Base-by-base conservation (phyloP, 2,797 vertebrate genomes). In the Lepus townsendii region DNA sequence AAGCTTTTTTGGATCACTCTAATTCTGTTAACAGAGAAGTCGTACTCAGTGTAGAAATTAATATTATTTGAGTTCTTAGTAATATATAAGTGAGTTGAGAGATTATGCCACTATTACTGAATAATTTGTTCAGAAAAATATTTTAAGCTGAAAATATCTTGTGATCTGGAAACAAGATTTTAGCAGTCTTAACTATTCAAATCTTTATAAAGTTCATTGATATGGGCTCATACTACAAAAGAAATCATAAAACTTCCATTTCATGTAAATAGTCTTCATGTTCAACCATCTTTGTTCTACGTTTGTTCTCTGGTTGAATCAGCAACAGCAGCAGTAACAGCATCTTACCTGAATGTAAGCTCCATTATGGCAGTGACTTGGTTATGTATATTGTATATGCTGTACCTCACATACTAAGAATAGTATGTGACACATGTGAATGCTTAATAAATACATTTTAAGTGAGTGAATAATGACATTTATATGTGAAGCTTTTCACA, bases 121-220 rank as follows among this genome's bases (percentile, higher is more conserved):
- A 52, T 27, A 16, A 63, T 77, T 50, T 52, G 52, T 50, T 54
- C n/a, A 88, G 72, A 77, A 66, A 87, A 75, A 38, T 52, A 52
- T 42, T 76, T 83, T 52, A 19, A 88, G 14, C 69, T 63, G n/a
- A 52, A 32, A 78, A 68, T 77, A 38, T 54, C 77, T 88, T 78
- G 35, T 77, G 60, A 78, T n/a, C 19, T 68, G 62, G 77, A 77
- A 88, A 82, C 38, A 88, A 62, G 47, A 76, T 35, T 88, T 88
- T 77, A 24, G 47, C 17, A 68, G 16, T 78, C 42, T 88, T 77
- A 88, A 77, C n/a, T 54, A 77, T n/a, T 88, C 62, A 68, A 3
- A 35, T 77, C 32, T 68, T 57, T 27, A 38, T 84, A 71, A 54
- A 69, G 22, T 8, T 84, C 30, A 27, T 57, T 84, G 50, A 71